A percentile compares a stretch with the other conserved stretches of the same genome.
phyloP scores from a whole-genome alignment of 1,140 invertebrate species.

The Drosophila hydei region DNA sequence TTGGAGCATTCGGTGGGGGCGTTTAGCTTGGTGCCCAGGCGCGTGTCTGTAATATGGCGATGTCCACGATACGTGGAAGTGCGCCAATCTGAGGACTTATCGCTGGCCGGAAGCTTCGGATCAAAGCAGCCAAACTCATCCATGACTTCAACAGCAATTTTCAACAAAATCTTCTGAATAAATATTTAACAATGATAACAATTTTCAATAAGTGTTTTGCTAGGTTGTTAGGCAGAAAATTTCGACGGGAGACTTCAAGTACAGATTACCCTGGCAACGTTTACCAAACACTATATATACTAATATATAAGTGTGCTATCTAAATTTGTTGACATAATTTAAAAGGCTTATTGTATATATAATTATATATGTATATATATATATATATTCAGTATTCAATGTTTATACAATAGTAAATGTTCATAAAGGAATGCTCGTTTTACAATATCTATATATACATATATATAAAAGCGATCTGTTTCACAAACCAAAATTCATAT shows the following conservation, averaged over 20 bases:
- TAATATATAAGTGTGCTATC: neutral
- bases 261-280: constrained; percentile 48
- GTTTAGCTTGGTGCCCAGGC: constrained; percentile 56
- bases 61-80: constrained; percentile 71
- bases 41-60: constrained; percentile 63
- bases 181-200: constrained; percentile 9
- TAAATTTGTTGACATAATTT: constrained; percentile 32
- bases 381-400: constrained; percentile 66
- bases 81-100: constrained; percentile 59
- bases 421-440: constrained; percentile 73
- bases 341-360: constrained; percentile 52
- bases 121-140: constrained; percentile 76
- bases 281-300: constrained; percentile 2
- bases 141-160: constrained; percentile 42
- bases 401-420: constrained; percentile 56
- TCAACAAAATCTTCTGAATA: neutral
- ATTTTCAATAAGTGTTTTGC: constrained; percentile 19
- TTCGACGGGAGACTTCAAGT: constrained; percentile 7
- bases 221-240: constrained; percentile 25
- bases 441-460: constrained; percentile 37
- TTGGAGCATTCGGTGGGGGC: constrained; percentile 45
- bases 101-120: constrained; percentile 56
- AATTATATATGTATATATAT: constrained; percentile 4
- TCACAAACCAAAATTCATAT: constrained; percentile 71
- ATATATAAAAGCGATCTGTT: constrained; percentile 72